A percentile compares a stretch with the other conserved stretches of the same genome.
Evolutionary conservation across 2,888 invertebrate genomes (phyloP).

Genomic region (Morpho achilles): DNA sequence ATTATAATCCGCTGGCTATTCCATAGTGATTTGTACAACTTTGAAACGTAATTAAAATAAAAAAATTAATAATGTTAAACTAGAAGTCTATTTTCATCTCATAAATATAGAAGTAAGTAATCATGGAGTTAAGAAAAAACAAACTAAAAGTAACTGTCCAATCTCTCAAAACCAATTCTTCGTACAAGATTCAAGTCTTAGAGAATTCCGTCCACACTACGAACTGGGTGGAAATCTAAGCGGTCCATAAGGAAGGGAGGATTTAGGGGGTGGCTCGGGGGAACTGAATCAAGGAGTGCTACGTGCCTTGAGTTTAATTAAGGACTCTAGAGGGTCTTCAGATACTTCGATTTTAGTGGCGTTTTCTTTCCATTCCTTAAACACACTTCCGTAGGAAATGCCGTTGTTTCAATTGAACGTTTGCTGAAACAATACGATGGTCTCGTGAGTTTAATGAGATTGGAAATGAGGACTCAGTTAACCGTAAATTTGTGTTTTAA

Average conservation of each 20-base stretch:
- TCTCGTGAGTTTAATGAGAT: slow-evolving; percentile 7
- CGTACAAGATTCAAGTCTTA: slow-evolving; percentile 74
- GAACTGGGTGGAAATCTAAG: slow-evolving; percentile 75
- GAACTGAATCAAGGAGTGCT: slow-evolving; percentile 77
- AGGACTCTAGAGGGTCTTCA: slow-evolving; percentile 63
- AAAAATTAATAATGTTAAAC: neutral
- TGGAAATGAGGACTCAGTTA: neutral
- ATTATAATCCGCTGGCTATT: too few species aligned
- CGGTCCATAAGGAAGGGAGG: slow-evolving; percentile 74
- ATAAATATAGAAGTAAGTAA: slow-evolving; percentile 8
- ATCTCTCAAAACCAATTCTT: slow-evolving; percentile 74
- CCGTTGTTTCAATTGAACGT: slow-evolving; percentile 35
- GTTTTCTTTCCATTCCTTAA: slow-evolving; percentile 62
- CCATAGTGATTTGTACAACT: too few species aligned
- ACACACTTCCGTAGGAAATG: slow-evolving; percentile 23
- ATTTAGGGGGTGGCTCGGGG: slow-evolving; percentile 47
- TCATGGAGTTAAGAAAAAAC: slow-evolving; percentile 29
- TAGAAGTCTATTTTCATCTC: neutral
- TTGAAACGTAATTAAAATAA: neutral
- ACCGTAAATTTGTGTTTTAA: too few species aligned
- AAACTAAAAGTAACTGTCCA: slow-evolving; percentile 60
- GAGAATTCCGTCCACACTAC: slow-evolving; percentile 74
- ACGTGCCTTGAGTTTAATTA: slow-evolving; percentile 77
- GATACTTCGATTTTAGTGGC: slow-evolving; percentile 75
- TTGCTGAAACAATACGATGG: slow-evolving; percentile 2